A percentile compares a stretch with the other conserved stretches of the same genome.
phyloP scores from a whole-genome alignment of 2,888 invertebrate genomes.

The Sinodicranocentrus sp. region DNA sequence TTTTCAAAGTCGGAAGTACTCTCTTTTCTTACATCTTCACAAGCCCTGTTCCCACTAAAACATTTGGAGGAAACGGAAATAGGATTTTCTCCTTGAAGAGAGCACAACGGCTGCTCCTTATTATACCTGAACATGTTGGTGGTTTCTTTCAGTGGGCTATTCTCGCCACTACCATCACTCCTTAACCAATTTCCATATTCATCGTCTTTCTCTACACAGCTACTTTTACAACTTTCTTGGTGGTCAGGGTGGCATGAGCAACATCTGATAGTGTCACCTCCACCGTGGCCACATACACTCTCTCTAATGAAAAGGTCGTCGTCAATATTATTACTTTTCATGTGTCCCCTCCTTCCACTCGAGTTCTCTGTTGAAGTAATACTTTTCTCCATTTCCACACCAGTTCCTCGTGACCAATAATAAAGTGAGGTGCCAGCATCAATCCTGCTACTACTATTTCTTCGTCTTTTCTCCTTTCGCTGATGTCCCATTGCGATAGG shows the following conservation, averaged over 20 bases:
- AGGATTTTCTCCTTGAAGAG: constrained; percentile 32
- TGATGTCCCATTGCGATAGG: constrained; percentile 70
- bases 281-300: constrained; percentile 36
- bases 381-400: constrained; percentile 8
- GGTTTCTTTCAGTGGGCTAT: constrained; percentile 26
- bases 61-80: constrained; percentile 51
- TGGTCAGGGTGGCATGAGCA: constrained; percentile 27
- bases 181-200: constrained; percentile 30
- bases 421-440: constrained; percentile 45
- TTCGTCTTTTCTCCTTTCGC: constrained; percentile 48
- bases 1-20: constrained; percentile 48
- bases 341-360: constrained; percentile 12
- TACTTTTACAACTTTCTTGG: not conserved
- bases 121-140: constrained; percentile 43
- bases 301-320: constrained; percentile 57
- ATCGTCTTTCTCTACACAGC: not conserved
- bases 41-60: constrained; percentile 11
- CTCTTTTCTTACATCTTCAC: not conserved
- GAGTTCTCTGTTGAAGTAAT: not conserved
- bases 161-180: not conserved
- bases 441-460: constrained; percentile 20
- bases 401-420: constrained; percentile 48
- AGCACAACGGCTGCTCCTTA: constrained; percentile 18
- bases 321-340: constrained; percentile 46
- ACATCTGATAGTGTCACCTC: constrained; percentile 43